Percentiles rank a stretch among this genome's conserved stretches.
Conservation (phyloP, 2,797 vertebrate genomes). For the Poecilia velifera region DNA sequence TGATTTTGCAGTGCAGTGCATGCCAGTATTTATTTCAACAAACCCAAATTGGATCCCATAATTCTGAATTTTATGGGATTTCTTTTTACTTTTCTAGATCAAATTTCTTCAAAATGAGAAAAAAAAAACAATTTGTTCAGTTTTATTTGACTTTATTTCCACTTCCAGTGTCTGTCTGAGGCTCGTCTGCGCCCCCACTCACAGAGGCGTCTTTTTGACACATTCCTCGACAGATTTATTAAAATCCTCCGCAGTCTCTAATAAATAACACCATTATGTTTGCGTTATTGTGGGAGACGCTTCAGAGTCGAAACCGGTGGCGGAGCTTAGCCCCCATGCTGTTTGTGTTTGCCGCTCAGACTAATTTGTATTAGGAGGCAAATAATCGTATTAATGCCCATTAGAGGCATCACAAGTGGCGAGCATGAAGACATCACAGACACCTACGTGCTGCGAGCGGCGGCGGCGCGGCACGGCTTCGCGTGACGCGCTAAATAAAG, state of each 20-base stretch:
- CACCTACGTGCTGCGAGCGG: constrained; percentile 75
- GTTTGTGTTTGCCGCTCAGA: constrained; percentile 70
- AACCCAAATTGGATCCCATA: not conserved
- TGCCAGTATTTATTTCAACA: too few relatives aligned
- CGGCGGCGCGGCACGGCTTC: constrained; percentile 22
- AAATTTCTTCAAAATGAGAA: not conserved
- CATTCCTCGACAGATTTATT: constrained; percentile 61
- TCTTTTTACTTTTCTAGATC: not conserved
- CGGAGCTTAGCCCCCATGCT: constrained; percentile 65
- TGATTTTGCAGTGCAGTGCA: too few relatives aligned
- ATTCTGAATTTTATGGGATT: not conserved
- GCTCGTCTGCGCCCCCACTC: constrained; percentile 46
- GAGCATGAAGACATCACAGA: constrained; percentile 80
- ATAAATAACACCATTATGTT: constrained; percentile 73
- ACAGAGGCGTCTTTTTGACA: constrained; percentile 59
- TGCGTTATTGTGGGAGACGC: constrained; percentile 52
- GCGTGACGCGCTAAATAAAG: constrained; percentile 57
- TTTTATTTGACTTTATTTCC: constrained; percentile 23
- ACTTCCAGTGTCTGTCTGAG: constrained; percentile 30
- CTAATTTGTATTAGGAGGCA: constrained; percentile 84
- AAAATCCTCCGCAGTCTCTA: constrained; percentile 70
- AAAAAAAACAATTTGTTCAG: not conserved
- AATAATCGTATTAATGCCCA: constrained; percentile 85
- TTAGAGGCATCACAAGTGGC: constrained; percentile 79
- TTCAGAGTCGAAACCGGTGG: constrained; percentile 63